A percentile compares a stretch with the other conserved stretches of the same genome.
Conservation (phyloP, 1,140 invertebrate genomes). For the Caenorhabditis remanei region DNA sequence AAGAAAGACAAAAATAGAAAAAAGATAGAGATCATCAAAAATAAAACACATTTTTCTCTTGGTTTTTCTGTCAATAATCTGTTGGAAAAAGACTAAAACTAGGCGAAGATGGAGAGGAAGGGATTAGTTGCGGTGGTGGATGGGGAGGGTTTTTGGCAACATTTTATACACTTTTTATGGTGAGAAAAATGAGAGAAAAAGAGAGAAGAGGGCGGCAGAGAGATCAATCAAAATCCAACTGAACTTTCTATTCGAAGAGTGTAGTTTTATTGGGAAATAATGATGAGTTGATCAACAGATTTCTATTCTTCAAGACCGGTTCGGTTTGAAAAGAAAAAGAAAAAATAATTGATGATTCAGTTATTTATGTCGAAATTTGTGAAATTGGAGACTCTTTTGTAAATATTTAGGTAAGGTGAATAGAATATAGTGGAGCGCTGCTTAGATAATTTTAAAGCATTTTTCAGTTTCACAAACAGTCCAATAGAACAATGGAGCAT, state of each 20-base stretch:
- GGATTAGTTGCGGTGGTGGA: conserved; percentile 19
- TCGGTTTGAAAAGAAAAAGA: too few species aligned
- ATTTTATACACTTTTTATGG: conserved; percentile 16
- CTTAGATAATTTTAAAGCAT: too few species aligned
- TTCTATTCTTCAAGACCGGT: too few species aligned
- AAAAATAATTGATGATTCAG: too few species aligned
- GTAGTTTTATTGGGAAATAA: neutral
- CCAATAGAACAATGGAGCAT: too few species aligned
- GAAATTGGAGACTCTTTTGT: too few species aligned
- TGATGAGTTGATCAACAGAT: neutral
- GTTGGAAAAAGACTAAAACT: neutral
- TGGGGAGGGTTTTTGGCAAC: conserved; percentile 23
- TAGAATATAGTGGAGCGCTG: too few species aligned
- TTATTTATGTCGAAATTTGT: too few species aligned
- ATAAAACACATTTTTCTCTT: neutral
- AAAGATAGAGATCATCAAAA: conserved; percentile 11
- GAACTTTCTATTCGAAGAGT: too few species aligned
- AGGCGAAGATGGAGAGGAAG: neutral
- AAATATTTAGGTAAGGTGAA: too few species aligned
- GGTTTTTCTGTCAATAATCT: neutral
- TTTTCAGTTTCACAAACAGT: too few species aligned
- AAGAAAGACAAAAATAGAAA: neutral
- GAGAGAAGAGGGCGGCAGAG: neutral
- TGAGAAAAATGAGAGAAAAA: neutral
- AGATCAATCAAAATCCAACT: neutral